Percentiles rank a stretch among this genome's conserved stretches.
Evolutionary conservation across 1,140 invertebrate genomes (phyloP).

Genomic region (Nasonia giraulti): DNA sequence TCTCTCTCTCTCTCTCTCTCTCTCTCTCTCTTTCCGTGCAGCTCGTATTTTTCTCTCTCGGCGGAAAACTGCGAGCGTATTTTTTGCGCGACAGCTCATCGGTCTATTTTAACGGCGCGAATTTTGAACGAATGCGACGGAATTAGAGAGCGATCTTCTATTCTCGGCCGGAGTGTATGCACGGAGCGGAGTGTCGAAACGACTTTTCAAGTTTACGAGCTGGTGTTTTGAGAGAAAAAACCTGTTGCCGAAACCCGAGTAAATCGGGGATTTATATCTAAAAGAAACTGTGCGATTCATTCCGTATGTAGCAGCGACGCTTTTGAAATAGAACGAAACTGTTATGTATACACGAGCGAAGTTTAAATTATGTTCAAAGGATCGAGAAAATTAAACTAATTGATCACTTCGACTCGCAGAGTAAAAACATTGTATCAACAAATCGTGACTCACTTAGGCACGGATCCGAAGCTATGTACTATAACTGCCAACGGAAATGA

Average conservation of each 20-base stretch:
- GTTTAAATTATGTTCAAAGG: too few relatives aligned
- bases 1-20: background rate
- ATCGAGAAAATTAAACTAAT: too few relatives aligned
- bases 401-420: too few relatives aligned
- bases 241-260: background rate
- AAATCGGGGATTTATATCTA: background rate
- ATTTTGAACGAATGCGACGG: background rate
- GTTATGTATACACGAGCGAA: too few relatives aligned
- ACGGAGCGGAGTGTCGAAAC: background rate
- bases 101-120: background rate
- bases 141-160: background rate
- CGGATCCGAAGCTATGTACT: background rate
- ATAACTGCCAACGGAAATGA: too few relatives aligned
- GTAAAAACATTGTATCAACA: too few relatives aligned
- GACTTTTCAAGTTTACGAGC: background rate
- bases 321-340: too few relatives aligned
- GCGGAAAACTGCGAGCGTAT: background rate
- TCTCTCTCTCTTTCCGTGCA: background rate
- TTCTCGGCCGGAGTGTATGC: background rate
- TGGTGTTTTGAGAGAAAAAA: background rate
- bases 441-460: background rate
- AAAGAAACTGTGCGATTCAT: background rate
- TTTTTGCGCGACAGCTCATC: background rate
- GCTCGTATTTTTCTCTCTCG: background rate
- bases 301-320: too few relatives aligned